Conservation (phyloP, 1,140 invertebrate genomes). For the Melipona quadrifasciata region DNA sequence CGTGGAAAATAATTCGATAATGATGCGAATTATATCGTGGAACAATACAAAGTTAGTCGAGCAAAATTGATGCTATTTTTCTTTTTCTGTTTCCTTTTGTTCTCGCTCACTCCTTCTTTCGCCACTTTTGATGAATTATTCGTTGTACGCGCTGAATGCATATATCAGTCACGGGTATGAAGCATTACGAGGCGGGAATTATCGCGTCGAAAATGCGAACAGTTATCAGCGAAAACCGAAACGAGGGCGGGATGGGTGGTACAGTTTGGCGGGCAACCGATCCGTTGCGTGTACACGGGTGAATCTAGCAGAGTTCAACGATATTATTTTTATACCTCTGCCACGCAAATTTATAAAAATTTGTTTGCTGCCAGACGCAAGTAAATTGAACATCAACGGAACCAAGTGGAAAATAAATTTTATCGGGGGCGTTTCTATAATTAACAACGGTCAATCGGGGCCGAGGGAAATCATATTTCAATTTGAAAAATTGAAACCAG, state of each 20-base stretch:
- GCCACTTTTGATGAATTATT: not conserved
- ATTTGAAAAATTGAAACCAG: conserved; percentile 39
- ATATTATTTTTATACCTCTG: conserved; percentile 32
- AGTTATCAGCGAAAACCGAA: not conserved
- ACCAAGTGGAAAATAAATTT: conserved; percentile 48
- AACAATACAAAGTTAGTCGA: not conserved
- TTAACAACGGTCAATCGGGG: conserved; percentile 42
- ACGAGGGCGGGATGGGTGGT: not conserved
- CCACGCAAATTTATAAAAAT: conserved; percentile 36
- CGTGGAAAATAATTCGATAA: not conserved
- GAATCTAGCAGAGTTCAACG: conserved; percentile 7
- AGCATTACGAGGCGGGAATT: not conserved
- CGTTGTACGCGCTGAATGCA: not conserved
- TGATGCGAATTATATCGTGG: too few relatives aligned
- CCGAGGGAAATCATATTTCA: conserved; percentile 9
- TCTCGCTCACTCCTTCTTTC: not conserved
- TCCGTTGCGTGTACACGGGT: not conserved
- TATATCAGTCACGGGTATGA: not conserved
- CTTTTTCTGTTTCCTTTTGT: not conserved
- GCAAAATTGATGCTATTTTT: too few relatives aligned
- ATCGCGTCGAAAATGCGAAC: not conserved
- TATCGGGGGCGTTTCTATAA: conserved; percentile 33
- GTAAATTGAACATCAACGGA: conserved; percentile 35
- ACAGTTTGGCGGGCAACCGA: not conserved
- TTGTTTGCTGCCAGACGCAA: conserved; percentile 29